Percentiles rank a stretch among this genome's conserved stretches.
phyloP scores from a whole-genome alignment of 2,797 vertebrate genomes.

The Chromis chromis region DNA sequence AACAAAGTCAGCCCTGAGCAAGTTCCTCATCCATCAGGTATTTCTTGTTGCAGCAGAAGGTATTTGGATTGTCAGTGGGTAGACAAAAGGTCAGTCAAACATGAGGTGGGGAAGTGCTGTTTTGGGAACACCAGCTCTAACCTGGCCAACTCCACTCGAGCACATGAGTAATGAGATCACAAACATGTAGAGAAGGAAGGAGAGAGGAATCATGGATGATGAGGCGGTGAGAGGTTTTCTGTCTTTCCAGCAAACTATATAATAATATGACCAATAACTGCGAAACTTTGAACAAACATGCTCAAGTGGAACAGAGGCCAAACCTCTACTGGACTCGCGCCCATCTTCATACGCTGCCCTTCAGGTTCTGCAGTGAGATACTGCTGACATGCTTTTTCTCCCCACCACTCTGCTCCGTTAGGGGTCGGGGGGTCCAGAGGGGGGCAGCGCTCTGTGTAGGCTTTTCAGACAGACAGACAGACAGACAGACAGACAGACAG shows the following conservation, averaged over 20 bases:
- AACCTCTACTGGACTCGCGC: conserved; percentile 6
- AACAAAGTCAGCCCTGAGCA: conserved; percentile 10
- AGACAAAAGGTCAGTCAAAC: conserved; percentile 24
- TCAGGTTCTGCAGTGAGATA: conserved; percentile 17
- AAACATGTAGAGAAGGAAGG: not conserved
- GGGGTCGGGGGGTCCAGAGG: not conserved
- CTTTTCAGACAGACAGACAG: conserved; percentile 39
- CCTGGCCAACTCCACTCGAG: not conserved
- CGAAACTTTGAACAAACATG: conserved; percentile 21
- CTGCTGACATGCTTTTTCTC: conserved; percentile 13
- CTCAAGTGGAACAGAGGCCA: conserved; percentile 31
- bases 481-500: too few species aligned
- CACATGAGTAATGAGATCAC: conserved; percentile 19
- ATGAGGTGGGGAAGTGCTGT: conserved; percentile 1
- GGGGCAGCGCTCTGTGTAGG: conserved; percentile 26
- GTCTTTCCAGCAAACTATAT: conserved; percentile 6
- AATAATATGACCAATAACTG: conserved; percentile 18
- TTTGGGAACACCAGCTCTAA: conserved; percentile 12
- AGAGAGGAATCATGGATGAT: not conserved
- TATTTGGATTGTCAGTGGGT: conserved; percentile 13
- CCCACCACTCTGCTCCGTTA: conserved; percentile 2
- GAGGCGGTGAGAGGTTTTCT: conserved; percentile 7
- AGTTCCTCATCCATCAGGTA: conserved; percentile 2
- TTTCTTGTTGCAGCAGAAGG: conserved; percentile 16
- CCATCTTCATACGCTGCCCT: not conserved